phyloP scores from a whole-genome alignment of 2,797 vertebrate genomes.

The Alectoris magna region DNA sequence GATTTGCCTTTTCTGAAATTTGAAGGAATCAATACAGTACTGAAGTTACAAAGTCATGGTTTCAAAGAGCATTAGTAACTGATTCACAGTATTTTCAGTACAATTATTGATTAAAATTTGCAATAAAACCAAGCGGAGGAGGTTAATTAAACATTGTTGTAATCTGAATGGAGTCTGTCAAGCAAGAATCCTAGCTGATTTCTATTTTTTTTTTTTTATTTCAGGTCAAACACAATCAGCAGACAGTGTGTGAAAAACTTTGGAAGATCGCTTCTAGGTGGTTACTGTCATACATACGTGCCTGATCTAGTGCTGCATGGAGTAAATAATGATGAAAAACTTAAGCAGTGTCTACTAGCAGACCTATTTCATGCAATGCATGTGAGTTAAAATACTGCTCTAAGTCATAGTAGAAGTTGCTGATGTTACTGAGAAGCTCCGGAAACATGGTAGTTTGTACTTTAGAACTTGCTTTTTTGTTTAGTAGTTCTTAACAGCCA shows the following conservation, averaged over 20 bases:
- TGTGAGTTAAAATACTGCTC: slow-evolving; percentile 75
- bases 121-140: background rate
- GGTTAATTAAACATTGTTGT: background rate
- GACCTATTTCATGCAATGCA: slow-evolving; percentile 86
- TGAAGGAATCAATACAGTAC: background rate
- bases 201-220: slow-evolving; percentile 54
- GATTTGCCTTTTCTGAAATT: background rate
- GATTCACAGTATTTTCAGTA: background rate
- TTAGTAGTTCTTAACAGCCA: background rate
- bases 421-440: background rate
- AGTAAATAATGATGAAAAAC: slow-evolving; percentile 82
- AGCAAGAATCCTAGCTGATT: background rate
- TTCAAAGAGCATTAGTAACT: background rate
- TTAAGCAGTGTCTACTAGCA: slow-evolving; percentile 82
- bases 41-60: background rate
- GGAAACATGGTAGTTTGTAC: background rate
- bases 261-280: slow-evolving; percentile 86
- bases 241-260: slow-evolving; percentile 84
- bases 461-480: background rate
- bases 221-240: slow-evolving; percentile 82
- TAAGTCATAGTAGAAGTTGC: background rate
- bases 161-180: background rate
- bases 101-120: background rate
- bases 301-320: slow-evolving; percentile 89
- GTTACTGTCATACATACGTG: slow-evolving; percentile 87